phyloP scores from a whole-genome alignment of 2,888 invertebrate genomes.

The Merodon equestris region DNA sequence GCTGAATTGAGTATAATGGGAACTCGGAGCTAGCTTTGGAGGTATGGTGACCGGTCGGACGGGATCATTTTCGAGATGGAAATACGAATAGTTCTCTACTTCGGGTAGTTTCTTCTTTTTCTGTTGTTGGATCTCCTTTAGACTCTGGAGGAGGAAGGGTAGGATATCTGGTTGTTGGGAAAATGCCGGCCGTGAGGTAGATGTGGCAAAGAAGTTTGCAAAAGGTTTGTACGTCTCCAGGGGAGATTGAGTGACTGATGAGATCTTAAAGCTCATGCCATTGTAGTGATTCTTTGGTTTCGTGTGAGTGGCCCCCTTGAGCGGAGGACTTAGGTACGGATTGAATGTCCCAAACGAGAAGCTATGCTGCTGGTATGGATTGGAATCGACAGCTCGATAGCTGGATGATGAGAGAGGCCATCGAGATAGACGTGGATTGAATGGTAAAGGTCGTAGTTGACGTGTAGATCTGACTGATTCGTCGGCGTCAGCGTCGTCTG shows the following conservation, averaged over 20 bases:
- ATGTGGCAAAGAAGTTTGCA: conserved; percentile 39
- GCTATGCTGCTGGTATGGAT: conserved; percentile 70
- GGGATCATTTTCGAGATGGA: conserved; percentile 76
- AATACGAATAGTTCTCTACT: conserved; percentile 78
- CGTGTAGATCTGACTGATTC: conserved; percentile 74
- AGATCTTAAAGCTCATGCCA: conserved; percentile 73
- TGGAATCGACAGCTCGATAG: conserved; percentile 74
- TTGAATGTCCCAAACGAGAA: conserved; percentile 75
- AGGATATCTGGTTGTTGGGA: conserved; percentile 72
- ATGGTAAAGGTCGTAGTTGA: conserved; percentile 73
- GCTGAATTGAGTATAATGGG: conserved; percentile 81
- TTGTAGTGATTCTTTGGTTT: conserved; percentile 73
- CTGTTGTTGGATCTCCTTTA: conserved; percentile 75
- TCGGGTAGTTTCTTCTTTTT: conserved; percentile 74
- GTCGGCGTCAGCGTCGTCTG: conserved; percentile 71
- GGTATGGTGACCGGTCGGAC: conserved; percentile 55
- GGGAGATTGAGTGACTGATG: conserved; percentile 53
- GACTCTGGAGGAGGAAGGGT: conserved; percentile 75
- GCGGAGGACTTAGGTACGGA: conserved; percentile 76
- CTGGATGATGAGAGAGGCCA: conserved; percentile 71
- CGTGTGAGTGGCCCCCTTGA: conserved; percentile 34
- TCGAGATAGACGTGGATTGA: conserved; percentile 64
- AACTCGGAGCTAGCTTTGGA: conserved; percentile 62
- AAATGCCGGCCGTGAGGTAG: conserved; percentile 68
- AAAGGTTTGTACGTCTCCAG: conserved; percentile 36